phyloP scores from a whole-genome alignment of 2,888 invertebrate genomes.

The Zygothrica quintamaculata region DNA sequence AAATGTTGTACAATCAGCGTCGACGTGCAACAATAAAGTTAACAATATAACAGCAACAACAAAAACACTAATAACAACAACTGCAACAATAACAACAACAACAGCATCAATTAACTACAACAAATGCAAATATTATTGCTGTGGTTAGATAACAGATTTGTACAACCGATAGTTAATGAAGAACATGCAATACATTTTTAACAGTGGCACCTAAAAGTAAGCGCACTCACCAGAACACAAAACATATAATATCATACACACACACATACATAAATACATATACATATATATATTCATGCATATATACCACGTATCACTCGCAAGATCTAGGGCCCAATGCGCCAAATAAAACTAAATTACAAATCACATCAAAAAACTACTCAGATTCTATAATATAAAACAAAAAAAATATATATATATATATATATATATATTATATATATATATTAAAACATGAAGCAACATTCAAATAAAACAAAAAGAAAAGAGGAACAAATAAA shows the following conservation, averaged over 20 bases:
- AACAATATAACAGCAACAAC: too few relatives aligned
- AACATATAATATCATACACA: conserved; percentile 16
- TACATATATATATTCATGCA: conserved; percentile 39
- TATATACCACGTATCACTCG: conserved; percentile 38
- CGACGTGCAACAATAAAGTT: conserved; percentile 75
- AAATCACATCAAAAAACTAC: conserved; percentile 68
- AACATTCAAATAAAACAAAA: too few relatives aligned
- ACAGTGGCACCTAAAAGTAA: conserved; percentile 66
- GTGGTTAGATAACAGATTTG: conserved; percentile 9
- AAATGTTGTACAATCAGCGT: conserved; percentile 80
- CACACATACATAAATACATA: conserved; percentile 24
- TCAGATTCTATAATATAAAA: conserved; percentile 69
- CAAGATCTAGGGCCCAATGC: conserved; percentile 49
- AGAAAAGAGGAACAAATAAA: conserved; percentile 22
- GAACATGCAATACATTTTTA: conserved; percentile 49
- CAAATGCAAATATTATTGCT: conserved; percentile 5
- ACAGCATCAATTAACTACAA: conserved; percentile 2
- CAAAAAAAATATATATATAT: conserved; percentile 52
- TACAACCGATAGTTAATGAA: conserved; percentile 42
- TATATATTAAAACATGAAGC: conserved; percentile 44
- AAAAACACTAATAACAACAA: conserved; percentile 11
- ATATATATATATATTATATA: too few relatives aligned
- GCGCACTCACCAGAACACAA: conserved; percentile 66
- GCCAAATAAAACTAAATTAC: conserved; percentile 15
- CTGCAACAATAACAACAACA: conserved; percentile 1